phyloP scores from a whole-genome alignment of 1,140 invertebrate genomes.

The Adelges cooleyi region DNA sequence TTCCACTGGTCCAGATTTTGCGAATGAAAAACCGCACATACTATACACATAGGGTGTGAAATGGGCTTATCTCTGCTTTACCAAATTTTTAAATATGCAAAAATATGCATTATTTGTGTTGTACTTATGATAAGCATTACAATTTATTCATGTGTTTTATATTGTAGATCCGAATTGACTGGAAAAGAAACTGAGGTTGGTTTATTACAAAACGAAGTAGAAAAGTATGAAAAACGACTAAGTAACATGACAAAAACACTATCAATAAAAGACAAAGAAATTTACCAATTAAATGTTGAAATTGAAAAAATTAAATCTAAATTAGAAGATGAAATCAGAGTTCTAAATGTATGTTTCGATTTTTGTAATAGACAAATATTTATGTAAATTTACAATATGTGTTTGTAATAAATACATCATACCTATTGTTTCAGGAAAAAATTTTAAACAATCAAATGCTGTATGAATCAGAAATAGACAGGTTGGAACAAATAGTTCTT shows the following conservation, averaged over 20 bases:
- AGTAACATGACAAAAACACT: not conserved
- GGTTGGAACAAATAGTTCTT: not conserved
- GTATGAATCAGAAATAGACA: not conserved
- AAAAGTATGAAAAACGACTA: slow-evolving; percentile 16
- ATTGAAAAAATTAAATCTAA: slow-evolving; percentile 22
- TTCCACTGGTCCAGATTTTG: too few species aligned
- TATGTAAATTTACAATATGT: slow-evolving; percentile 50
- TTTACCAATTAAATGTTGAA: slow-evolving; percentile 6
- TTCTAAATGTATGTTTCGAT: slow-evolving; percentile 16
- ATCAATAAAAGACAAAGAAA: slow-evolving; percentile 20
- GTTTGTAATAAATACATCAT: too few species aligned
- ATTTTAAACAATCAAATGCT: not conserved
- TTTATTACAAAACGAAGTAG: slow-evolving; percentile 18
- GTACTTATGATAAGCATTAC: too few species aligned
- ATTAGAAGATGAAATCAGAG: slow-evolving; percentile 9
- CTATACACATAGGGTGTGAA: too few species aligned
- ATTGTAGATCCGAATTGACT: not conserved
- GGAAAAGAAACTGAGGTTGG: not conserved
- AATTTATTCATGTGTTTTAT: too few species aligned
- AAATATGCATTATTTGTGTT: too few species aligned
- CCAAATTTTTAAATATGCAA: too few species aligned
- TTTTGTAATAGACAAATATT: too few species aligned
- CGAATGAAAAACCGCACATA: too few species aligned
- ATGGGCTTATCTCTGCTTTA: too few species aligned
- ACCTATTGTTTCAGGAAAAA: not conserved